phyloP scores from a whole-genome alignment of 30 jellyfish, hydroid and myxozoan genomes.

The Aurelia coerulea region DNA sequence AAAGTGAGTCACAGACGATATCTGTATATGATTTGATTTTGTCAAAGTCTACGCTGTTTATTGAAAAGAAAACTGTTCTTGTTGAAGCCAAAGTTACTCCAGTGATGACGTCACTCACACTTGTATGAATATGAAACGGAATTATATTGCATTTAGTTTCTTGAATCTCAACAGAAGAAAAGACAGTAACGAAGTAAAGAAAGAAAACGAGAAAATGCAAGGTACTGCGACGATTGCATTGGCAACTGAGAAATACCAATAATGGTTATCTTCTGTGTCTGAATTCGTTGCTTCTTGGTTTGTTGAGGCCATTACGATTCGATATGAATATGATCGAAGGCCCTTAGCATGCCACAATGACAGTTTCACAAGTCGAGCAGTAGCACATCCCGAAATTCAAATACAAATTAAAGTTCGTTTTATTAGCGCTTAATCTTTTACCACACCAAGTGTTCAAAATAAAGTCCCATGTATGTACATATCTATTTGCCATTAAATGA shows the following conservation, averaged over 20 bases:
- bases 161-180: constrained; percentile 22
- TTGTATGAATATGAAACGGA: constrained; percentile 25
- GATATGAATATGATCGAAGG: too few species aligned
- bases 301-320: too few species aligned
- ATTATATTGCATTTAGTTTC: constrained; percentile 21
- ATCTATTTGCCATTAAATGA: too few species aligned
- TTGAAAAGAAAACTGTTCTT: not conserved
- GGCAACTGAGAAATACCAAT: not conserved
- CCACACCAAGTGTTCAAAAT: too few species aligned
- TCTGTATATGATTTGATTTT: constrained; percentile 5
- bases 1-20: constrained; percentile 30
- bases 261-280: not conserved
- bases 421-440: too few species aligned
- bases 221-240: constrained; percentile 3
- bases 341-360: too few species aligned
- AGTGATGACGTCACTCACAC: constrained; percentile 4
- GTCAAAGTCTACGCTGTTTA: not conserved
- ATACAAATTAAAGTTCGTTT: too few species aligned
- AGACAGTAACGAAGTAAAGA: not conserved
- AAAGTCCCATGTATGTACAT: too few species aligned
- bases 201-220: not conserved
- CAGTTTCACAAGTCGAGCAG: too few species aligned
- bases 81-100: constrained; percentile 21
- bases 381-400: too few species aligned
- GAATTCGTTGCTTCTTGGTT: too few species aligned